Conservation (phyloP, 1,140 invertebrate species). For the Cataglyphis hispanica region DNA sequence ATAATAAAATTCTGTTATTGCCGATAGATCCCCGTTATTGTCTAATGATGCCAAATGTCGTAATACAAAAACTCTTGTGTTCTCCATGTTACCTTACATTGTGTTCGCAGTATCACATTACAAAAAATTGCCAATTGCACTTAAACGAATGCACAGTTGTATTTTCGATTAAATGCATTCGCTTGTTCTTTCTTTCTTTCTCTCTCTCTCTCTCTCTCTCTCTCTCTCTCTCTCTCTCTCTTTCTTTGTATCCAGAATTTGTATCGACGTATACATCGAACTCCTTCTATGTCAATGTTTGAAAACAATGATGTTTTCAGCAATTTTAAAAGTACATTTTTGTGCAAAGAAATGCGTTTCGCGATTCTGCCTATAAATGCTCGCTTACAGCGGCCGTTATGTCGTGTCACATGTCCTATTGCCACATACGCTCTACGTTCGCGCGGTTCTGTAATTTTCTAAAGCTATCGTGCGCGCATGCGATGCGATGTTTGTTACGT, state of each 20-base stretch:
- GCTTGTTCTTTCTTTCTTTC: not conserved
- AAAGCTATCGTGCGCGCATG: slow-evolving; percentile 40
- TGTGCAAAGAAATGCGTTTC: not conserved
- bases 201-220: too few species aligned
- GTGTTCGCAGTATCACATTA: not conserved
- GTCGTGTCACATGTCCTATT: slow-evolving; percentile 41
- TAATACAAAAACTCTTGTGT: not conserved
- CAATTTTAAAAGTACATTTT: not conserved
- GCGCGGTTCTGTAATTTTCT: slow-evolving; percentile 53
- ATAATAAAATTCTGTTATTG: slow-evolving; percentile 48
- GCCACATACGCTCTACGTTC: slow-evolving; percentile 45
- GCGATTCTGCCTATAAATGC: slow-evolving; percentile 21
- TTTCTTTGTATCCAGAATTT: not conserved
- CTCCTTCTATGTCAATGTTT: not conserved
- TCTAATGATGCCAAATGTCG: not conserved
- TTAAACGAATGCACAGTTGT: not conserved
- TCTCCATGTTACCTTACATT: not conserved
- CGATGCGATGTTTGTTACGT: slow-evolving; percentile 53
- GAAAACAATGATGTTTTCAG: not conserved
- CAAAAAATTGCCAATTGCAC: not conserved
- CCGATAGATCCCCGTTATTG: not conserved
- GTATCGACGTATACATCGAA: not conserved
- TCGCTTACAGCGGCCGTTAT: slow-evolving; percentile 47
- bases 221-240: too few species aligned
- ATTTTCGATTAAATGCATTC: not conserved